Conservation (phyloP, 2,888 invertebrate species). For the Leucania comma region DNA sequence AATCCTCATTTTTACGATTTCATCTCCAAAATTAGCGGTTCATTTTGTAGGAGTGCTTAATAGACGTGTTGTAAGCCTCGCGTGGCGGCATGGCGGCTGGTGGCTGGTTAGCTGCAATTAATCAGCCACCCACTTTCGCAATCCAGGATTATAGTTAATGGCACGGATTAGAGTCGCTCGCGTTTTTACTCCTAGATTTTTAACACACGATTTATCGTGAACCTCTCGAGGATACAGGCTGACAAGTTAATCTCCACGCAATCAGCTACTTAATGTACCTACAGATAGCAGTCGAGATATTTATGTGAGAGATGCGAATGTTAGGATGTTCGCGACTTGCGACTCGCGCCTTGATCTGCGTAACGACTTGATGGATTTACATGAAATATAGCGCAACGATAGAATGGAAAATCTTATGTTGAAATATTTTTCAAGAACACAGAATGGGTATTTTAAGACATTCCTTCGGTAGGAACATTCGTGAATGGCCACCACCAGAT, state of each 20-base stretch:
- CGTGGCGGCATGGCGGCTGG: conserved; percentile 40
- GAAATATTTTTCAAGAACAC: not conserved
- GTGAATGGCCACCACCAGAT: not conserved
- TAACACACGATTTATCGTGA: conserved; percentile 74
- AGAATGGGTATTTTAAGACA: not conserved
- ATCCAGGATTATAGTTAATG: conserved; percentile 77
- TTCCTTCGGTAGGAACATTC: not conserved
- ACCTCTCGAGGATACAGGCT: conserved; percentile 44
- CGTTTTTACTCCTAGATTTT: conserved; percentile 73
- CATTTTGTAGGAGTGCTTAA: conserved; percentile 50
- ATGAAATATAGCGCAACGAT: conserved; percentile 3
- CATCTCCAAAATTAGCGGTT: conserved; percentile 39
- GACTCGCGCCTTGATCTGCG: not conserved
- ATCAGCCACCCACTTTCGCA: conserved; percentile 77
- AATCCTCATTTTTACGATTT: conserved; percentile 28
- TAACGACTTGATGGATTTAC: conserved; percentile 32
- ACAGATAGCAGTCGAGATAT: conserved; percentile 34
- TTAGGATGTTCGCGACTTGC: conserved; percentile 31
- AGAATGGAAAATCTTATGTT: not conserved
- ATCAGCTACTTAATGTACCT: conserved; percentile 50
- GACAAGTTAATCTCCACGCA: conserved; percentile 64
- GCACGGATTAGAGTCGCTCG: conserved; percentile 73
- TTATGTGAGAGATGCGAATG: conserved; percentile 18
- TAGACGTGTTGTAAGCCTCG: conserved; percentile 48
- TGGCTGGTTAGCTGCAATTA: conserved; percentile 69